These are phyloP conservation scores for Chelon auratus DNA, from an alignment of 2,797 vertebrate species.

Conservation along the genomic window DNA sequence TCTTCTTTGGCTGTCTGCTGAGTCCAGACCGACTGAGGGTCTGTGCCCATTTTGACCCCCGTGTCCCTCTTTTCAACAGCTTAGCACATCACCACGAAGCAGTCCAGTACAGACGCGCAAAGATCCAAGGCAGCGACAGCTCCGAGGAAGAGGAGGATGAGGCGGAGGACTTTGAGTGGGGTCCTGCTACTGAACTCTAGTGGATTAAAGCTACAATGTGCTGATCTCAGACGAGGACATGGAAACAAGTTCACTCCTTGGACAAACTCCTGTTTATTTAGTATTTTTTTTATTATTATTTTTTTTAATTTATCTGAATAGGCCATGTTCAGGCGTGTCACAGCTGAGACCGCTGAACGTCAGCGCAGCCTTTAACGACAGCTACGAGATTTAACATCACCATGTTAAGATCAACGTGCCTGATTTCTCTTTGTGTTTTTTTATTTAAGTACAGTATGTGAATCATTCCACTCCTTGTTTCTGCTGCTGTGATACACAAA, in stretches of 20 bases:
- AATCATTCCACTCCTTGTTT: constrained; percentile 22
- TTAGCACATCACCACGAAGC: constrained; percentile 89
- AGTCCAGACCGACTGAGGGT: neutral
- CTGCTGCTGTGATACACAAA: constrained; percentile 35
- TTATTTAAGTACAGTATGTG: constrained; percentile 45
- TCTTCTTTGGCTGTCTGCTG: neutral
- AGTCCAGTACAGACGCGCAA: constrained; percentile 88
- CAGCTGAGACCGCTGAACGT: constrained; percentile 1
- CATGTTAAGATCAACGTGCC: constrained; percentile 46
- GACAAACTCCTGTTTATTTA: constrained; percentile 6
- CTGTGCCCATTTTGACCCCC: neutral
- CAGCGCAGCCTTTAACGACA: constrained; percentile 7
- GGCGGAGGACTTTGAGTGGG: constrained; percentile 90
- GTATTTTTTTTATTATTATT: constrained; percentile 3
- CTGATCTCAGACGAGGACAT: neutral
- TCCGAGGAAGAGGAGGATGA: constrained; percentile 82
- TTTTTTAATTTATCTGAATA: constrained; percentile 20
- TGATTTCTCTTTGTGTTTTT: constrained; percentile 22
- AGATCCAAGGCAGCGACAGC: constrained; percentile 88
- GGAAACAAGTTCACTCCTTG: constrained; percentile 7
- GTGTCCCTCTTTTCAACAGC: constrained; percentile 70
- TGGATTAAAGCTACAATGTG: constrained; percentile 7
- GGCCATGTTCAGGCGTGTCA: neutral
- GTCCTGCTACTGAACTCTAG: constrained; percentile 94
- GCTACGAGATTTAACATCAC: neutral